Evolutionary conservation across 2,797 vertebrate species (phyloP).

Genomic region (Cryptoblepharus egeriae): DNA sequence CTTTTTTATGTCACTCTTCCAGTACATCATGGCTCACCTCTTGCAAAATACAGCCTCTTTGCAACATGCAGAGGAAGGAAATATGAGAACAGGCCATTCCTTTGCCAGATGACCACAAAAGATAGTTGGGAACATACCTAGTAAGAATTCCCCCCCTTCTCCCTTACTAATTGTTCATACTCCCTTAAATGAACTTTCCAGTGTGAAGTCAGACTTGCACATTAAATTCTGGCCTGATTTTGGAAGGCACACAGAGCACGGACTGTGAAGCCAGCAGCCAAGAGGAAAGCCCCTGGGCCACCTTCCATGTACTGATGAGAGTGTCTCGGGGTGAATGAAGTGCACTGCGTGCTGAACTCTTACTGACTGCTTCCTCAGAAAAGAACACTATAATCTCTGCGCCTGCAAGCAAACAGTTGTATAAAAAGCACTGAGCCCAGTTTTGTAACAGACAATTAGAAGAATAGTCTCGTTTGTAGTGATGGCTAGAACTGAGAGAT

Average conservation of each 20-base stretch:
- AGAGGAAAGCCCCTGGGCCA: slow-evolving; percentile 34
- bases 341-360: slow-evolving; percentile 6
- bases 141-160: not conserved
- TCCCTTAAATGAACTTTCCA: not conserved
- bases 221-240: slow-evolving; percentile 8
- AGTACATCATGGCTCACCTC: not conserved
- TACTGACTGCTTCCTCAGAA: slow-evolving; percentile 25
- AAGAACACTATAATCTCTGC: slow-evolving; percentile 37
- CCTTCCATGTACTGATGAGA: slow-evolving; percentile 14
- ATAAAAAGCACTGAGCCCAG: slow-evolving; percentile 16
- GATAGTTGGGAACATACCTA: not conserved
- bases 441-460: slow-evolving; percentile 9
- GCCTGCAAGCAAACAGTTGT: slow-evolving; percentile 18
- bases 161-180: not conserved
- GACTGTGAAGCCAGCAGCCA: not conserved
- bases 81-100: not conserved
- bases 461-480: slow-evolving; percentile 18
- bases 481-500: too few species aligned
- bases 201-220: not conserved
- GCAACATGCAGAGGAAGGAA: not conserved
- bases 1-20: not conserved
- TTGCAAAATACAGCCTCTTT: not conserved
- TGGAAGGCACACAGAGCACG: not conserved
- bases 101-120: not conserved
- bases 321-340: slow-evolving; percentile 25